Evolutionary conservation across 2,797 vertebrate genomes (phyloP).

Genomic region (Muraenolepis orangiensis): DNA sequence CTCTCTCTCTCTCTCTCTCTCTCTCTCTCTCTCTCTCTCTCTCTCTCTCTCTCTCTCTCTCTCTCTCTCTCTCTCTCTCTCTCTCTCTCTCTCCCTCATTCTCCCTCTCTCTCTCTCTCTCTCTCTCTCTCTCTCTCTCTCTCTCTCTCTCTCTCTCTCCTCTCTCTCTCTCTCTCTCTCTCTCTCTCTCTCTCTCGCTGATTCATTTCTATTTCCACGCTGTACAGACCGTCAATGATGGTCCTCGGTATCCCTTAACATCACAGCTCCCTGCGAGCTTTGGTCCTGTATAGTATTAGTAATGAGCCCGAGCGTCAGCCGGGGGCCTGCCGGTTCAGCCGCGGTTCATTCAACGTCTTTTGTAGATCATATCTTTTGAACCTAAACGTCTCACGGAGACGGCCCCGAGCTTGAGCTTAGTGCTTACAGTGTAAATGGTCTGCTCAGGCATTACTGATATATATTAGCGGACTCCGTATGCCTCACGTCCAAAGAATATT

Average conservation of each 20-base stretch:
- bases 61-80: not conserved
- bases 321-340: too few relatives aligned
- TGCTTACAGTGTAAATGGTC: conserved; percentile 19
- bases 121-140: not conserved
- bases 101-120: not conserved
- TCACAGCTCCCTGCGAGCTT: conserved; percentile 29
- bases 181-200: too few relatives aligned
- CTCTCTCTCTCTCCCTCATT: not conserved
- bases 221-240: conserved; percentile 19
- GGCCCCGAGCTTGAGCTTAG: conserved; percentile 18
- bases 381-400: conserved; percentile 17
- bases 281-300: conserved; percentile 16
- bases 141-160: not conserved
- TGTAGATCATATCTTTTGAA: conserved; percentile 24
- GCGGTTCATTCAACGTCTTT: conserved; percentile 1
- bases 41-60: not conserved
- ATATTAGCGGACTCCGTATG: conserved; percentile 38
- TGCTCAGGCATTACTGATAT: conserved; percentile 33
- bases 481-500: conserved; percentile 58
- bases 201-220: conserved; percentile 14
- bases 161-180: too few relatives aligned
- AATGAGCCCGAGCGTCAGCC: too few relatives aligned
- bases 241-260: conserved; percentile 32
- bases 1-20: not conserved
- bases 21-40: not conserved